Percentiles rank a stretch among this genome's conserved stretches.
These are phyloP conservation scores for Falco peregrinus DNA, from an alignment of 2,797 vertebrate species.

Conservation along the genomic window DNA sequence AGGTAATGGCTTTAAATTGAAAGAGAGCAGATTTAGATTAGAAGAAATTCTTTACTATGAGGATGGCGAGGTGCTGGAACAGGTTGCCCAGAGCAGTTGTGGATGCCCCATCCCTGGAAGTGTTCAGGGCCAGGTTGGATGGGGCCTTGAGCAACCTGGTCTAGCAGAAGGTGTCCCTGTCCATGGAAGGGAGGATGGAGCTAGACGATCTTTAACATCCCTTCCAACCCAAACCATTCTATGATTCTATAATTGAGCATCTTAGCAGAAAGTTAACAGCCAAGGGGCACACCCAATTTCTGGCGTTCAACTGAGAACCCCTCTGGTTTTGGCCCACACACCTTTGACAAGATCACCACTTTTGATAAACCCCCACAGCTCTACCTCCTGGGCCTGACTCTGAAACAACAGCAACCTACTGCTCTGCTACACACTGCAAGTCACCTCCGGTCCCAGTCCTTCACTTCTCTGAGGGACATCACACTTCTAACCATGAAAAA, in stretches of 20 bases:
- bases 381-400: background rate
- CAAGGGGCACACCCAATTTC: background rate
- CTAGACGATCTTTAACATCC: background rate
- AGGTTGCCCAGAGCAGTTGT: background rate
- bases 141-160: background rate
- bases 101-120: background rate
- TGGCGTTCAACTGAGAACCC: background rate
- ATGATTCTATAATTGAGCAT: background rate
- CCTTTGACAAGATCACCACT: background rate
- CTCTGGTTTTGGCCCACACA: background rate
- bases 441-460: background rate
- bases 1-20: background rate
- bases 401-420: background rate
- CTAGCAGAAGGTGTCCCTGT: background rate
- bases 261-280: background rate
- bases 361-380: background rate
- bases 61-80: background rate
- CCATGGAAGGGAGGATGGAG: accelerated
- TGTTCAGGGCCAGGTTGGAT: background rate
- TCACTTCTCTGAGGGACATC: background rate
- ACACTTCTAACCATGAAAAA: background rate
- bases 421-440: background rate
- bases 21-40: background rate
- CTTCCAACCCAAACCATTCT: background rate
- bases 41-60: background rate